Evolutionary conservation across 2,888 invertebrate genomes (phyloP), one percentile per base, ranked within the genome.

Genomic region (Philonicus albiceps): DNA sequence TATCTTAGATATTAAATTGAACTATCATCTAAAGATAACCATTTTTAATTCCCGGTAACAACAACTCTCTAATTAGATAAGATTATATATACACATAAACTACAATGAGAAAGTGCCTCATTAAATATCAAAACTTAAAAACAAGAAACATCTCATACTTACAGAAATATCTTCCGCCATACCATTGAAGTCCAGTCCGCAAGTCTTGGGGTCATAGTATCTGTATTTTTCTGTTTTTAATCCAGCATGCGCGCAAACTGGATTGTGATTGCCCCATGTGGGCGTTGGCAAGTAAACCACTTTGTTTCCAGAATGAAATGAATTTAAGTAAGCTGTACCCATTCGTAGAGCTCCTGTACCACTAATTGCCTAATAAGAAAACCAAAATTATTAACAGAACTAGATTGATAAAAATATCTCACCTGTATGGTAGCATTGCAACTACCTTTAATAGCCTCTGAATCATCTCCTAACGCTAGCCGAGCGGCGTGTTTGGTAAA

Each of bases 191-290:
- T 99, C 98, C 91, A 99, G 96, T 1, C 98, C 98, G 91, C 97
- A 97, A 1, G 97, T 98, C 89, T 96, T 96, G 1, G 98, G 95
- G 91, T 99, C 97, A 91, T 97, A 99, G 93, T 99, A 99, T 88
- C 96, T 95, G 93, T 99, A 99, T 86, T 95, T 94, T 91, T 98
- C 97, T 78, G 98, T 96, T 16, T 95, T 94, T 86, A 99, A 92
- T 3, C 97, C 96, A 83, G 97, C 93, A 90, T 96, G 96, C 93
- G 96, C 98, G 93, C 99, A 98, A 90, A 99, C 95, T 85, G 98
- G 98, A 0, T 95, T 96, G 92, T 99, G 99, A 93, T 99, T 99
- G 85, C 99, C 99, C 99, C 99, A 99, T 0, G 99, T 96, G 4
- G 99, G 99, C 1, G 94, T 93, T 5, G 99, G 99, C 89, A 99